Conservation (phyloP, 2,113 vertebrate genomes). For the Limnothrissa miodon region DNA sequence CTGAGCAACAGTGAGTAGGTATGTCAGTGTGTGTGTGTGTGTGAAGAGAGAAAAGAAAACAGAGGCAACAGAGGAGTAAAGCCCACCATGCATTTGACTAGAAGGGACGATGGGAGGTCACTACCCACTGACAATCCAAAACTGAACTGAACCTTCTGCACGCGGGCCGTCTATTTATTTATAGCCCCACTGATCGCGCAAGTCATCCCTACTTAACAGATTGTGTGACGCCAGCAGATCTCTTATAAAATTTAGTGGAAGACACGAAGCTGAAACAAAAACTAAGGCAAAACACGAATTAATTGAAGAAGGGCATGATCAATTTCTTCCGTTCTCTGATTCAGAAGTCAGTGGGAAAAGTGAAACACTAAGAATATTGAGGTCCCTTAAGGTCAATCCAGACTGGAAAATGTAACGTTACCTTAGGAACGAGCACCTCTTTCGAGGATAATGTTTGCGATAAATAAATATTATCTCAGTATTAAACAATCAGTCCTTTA, state of each 20-base stretch:
- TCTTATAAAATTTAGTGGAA: background rate
- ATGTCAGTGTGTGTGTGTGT: too few species aligned
- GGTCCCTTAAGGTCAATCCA: background rate
- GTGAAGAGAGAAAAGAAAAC: too few species aligned
- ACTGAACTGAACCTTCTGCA: background rate
- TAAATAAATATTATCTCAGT: background rate
- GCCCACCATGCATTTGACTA: background rate
- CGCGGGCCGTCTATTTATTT: slow-evolving; percentile 20
- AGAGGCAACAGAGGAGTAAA: too few species aligned
- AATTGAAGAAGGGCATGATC: background rate
- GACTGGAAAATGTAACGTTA: background rate
- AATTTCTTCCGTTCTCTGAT: background rate
- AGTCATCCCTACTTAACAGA: background rate
- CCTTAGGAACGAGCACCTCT: background rate
- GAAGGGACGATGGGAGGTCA: background rate
- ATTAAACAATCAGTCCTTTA: too few species aligned
- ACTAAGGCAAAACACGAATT: background rate
- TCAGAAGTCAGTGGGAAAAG: background rate
- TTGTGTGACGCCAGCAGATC: background rate
- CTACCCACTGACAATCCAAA: background rate
- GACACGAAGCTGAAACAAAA: background rate
- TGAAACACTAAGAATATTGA: background rate
- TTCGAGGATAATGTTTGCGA: background rate
- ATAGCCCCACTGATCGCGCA: background rate
- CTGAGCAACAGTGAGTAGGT: background rate